phyloP scores from a whole-genome alignment of 2,888 invertebrate genomes.

The Nyleta sp. region DNA sequence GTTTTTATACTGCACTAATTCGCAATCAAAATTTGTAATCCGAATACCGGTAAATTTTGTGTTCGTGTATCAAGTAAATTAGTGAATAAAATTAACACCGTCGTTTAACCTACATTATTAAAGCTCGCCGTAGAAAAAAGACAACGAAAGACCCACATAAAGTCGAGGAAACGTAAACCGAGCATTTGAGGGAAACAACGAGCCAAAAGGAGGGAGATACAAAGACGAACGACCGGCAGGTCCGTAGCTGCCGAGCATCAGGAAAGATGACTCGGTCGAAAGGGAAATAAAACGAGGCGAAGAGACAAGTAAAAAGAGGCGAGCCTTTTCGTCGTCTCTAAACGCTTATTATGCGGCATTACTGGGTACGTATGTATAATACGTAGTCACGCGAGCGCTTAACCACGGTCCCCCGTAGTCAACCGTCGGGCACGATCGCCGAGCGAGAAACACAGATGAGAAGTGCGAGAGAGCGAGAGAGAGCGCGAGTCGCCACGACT shows the following conservation, averaged over 20 bases:
- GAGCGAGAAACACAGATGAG: conserved; percentile 61
- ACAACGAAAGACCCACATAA: conserved; percentile 7
- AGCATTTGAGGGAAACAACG: conserved; percentile 43
- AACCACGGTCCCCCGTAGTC: conserved; percentile 62
- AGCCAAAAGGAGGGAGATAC: conserved; percentile 15
- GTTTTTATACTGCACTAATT: too few relatives aligned
- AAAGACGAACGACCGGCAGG: conserved; percentile 29
- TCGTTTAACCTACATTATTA: background rate
- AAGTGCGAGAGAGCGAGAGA: conserved; percentile 43
- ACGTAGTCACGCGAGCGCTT: conserved; percentile 77
- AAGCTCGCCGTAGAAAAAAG: background rate
- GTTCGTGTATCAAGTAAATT: too few relatives aligned
- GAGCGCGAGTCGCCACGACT: conserved; percentile 37
- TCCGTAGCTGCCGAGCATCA: conserved; percentile 49
- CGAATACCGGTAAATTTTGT: too few relatives aligned
- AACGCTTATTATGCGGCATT: conserved; percentile 78
- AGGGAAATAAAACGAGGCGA: conserved; percentile 59
- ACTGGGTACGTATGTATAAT: conserved; percentile 73
- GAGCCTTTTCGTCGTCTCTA: conserved; percentile 74
- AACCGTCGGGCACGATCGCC: conserved; percentile 68
- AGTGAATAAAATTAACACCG: background rate
- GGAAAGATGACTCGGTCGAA: conserved; percentile 64
- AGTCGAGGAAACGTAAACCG: conserved; percentile 29
- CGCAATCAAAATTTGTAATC: too few relatives aligned
- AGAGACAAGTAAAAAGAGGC: conserved; percentile 63